phyloP scores from a whole-genome alignment of 2,113 vertebrate genomes.

The Leptobrachium leishanense region DNA sequence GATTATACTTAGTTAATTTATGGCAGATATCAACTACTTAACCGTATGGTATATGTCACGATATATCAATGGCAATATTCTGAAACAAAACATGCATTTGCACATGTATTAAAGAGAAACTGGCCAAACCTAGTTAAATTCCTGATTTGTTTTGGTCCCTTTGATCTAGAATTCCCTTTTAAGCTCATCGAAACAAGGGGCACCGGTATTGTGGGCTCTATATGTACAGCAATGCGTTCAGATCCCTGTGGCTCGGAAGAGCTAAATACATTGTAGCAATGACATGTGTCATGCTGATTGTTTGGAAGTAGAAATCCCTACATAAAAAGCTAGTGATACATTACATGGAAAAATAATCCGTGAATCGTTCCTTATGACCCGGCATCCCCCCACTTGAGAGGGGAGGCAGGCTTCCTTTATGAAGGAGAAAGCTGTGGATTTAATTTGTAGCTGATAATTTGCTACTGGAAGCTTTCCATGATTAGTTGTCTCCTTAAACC shows the following conservation, averaged over 20 bases:
- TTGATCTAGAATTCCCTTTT: too few species aligned
- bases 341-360: conserved; percentile 39
- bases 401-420: conserved; percentile 62
- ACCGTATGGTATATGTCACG: too few species aligned
- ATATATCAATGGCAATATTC: too few species aligned
- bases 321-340: conserved; percentile 33
- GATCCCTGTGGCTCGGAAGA: conserved; percentile 29
- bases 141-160: too few species aligned
- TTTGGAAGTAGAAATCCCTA: conserved; percentile 31
- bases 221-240: not conserved
- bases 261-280: conserved; percentile 36
- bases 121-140: too few species aligned
- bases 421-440: conserved; percentile 75
- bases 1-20: too few species aligned
- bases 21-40: too few species aligned
- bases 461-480: conserved; percentile 85
- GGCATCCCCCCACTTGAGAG: conserved; percentile 29
- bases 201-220: not conserved
- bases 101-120: too few species aligned
- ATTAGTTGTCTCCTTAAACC: conserved; percentile 90
- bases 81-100: too few species aligned
- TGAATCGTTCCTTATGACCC: conserved; percentile 31
- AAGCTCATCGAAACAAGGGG: conserved; percentile 50
- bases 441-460: conserved; percentile 99
- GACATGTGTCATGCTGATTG: conserved; percentile 29